phyloP scores from a whole-genome alignment of 2,888 invertebrate genomes.

The Drosophila mulleri region DNA sequence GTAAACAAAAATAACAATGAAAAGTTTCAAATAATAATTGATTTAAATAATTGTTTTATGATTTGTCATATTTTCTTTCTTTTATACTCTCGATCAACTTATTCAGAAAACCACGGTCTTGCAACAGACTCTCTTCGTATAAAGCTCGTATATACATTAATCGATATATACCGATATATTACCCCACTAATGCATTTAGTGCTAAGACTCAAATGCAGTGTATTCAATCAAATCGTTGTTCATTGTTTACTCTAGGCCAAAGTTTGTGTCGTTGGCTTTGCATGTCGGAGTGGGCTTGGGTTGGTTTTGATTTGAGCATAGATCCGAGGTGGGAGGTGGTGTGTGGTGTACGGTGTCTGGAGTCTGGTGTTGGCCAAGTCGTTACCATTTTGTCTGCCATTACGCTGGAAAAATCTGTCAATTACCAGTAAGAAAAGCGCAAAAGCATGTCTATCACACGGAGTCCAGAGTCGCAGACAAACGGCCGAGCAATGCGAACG shows the following conservation, averaged over 20 bases:
- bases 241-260: conserved; percentile 53
- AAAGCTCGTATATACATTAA: no score
- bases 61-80: no score
- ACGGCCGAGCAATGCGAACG: conserved; percentile 10
- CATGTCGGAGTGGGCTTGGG: conserved; percentile 12
- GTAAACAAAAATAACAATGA: no score
- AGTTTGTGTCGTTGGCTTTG: conserved; percentile 39
- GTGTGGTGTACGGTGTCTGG: not conserved
- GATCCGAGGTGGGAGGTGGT: not conserved
- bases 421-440: conserved; percentile 74
- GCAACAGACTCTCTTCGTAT: no score
- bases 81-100: no score
- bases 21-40: no score
- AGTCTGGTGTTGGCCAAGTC: conserved; percentile 40
- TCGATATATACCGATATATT: no score
- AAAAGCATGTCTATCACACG: conserved; percentile 72
- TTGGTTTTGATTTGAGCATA: not conserved
- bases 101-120: no score
- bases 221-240: conserved; percentile 46
- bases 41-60: no score
- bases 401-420: conserved; percentile 76
- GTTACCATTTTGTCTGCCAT: conserved; percentile 71
- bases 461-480: conserved; percentile 12
- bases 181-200: not conserved
- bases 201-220: not conserved